Base-by-base conservation (phyloP, 2,888 invertebrate species). In the Plebejus melissa region DNA sequence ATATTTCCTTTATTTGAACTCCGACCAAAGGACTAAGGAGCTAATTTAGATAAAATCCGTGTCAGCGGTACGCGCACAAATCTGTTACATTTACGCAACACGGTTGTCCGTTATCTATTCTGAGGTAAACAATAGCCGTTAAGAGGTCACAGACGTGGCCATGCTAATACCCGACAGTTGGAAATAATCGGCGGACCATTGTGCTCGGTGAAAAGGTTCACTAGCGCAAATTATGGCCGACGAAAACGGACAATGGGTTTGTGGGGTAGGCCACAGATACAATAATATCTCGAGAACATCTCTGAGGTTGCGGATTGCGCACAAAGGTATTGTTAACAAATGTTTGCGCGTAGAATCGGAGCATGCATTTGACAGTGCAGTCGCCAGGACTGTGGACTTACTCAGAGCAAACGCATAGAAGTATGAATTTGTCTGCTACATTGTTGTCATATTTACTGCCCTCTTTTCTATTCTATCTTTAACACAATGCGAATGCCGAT, bases 31-130 rank as follows among this genome's bases (percentile, higher is more conserved):
- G 32, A 1, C 32, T 32, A 32, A 32, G 32, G 54, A 54, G 4
- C 54, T 54, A 4, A 54, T 54, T 54, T 1, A 16, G 54, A 54
- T 54, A 54, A 54, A 54, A 54, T 54, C 54, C 54, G 54, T 54
- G 54, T 54, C 54, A 16, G 54, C 54, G 13, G 54, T 54, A 70
- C n/a, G 46, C 22, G 50, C 13, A 32, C 50, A 28, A 50, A 50
- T 50, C 84, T 82, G 91, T 89, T 86, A 88, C 82, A 90, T 86
- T 91, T 91, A 85, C 89, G 87, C 90, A 89, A 90, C 83, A 80
- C 87, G 86, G 86, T 85, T 85, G 85, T 82, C 88, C 89, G 88
- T 88, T 86, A 86, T 84, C 89, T 84, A 90, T 91, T 90, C 87
- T 79, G 83, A 82, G 81, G 84, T 83, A 89, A 87, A 91, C 91